These are phyloP conservation scores for Bucco capensis DNA, from an alignment of 2,113 vertebrate genomes.

Conservation along the genomic window DNA sequence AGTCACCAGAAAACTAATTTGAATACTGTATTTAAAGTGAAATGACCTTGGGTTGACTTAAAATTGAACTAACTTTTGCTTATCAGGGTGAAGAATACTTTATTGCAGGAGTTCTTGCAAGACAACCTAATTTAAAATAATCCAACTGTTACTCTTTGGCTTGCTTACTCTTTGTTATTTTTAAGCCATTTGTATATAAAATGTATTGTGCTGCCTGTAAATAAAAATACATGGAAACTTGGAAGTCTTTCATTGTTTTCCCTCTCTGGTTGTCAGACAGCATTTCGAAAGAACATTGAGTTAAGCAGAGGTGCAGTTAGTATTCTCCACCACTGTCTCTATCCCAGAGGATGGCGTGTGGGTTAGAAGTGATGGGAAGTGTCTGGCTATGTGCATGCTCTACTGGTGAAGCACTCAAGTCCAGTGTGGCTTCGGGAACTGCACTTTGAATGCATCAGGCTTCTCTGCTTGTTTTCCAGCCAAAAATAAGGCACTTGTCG, in stretches of 20 bases:
- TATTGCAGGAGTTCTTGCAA: conserved; percentile 55
- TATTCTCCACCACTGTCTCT: background rate
- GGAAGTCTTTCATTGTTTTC: conserved; percentile 38
- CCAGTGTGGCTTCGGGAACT: background rate
- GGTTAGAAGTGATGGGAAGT: rapidly evolving
- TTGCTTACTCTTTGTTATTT: conserved; percentile 65
- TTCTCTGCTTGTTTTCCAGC: background rate
- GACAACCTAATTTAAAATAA: conserved; percentile 54
- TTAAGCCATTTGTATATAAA: conserved; percentile 71
- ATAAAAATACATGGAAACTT: conserved; percentile 65
- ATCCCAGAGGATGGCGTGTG: rapidly evolving
- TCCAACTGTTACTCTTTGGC: conserved; percentile 57
- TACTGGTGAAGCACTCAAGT: background rate
- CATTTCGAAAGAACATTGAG: background rate
- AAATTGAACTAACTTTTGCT: conserved; percentile 33
- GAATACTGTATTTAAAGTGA: background rate
- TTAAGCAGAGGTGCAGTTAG: background rate
- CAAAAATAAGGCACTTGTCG: background rate
- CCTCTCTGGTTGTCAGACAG: background rate
- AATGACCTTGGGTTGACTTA: conserved; percentile 27
- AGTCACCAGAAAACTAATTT: background rate
- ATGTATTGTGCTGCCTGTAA: conserved; percentile 66
- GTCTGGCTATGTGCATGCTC: rapidly evolving
- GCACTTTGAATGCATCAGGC: background rate
- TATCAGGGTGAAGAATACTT: conserved; percentile 60